These are phyloP conservation scores for Rhabdomys dilectus DNA, from an alignment of 2,113 vertebrate genomes.

Conservation along the genomic window DNA sequence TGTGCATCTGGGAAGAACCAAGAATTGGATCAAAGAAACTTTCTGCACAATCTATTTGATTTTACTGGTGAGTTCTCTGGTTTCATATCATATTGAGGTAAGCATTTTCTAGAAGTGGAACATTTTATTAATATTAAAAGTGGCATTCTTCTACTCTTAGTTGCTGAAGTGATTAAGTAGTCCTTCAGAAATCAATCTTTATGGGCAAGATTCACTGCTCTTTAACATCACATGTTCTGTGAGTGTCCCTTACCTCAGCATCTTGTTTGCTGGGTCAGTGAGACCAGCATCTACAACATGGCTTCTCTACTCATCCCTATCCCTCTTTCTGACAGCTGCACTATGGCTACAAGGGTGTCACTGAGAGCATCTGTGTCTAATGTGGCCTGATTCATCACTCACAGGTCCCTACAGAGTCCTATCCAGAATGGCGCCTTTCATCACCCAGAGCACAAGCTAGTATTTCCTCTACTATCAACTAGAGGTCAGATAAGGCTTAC, in stretches of 20 bases:
- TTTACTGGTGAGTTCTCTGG: neutral
- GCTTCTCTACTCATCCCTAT: neutral
- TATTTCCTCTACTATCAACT: neutral
- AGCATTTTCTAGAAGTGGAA: neutral
- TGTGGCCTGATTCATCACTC: neutral
- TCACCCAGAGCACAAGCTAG: neutral
- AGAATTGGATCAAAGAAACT: neutral
- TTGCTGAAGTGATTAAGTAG: neutral
- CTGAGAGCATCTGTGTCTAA: neutral
- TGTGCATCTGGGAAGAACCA: neutral
- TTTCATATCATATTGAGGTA: neutral
- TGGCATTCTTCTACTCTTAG: neutral
- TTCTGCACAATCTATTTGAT: neutral
- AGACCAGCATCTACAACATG: neutral
- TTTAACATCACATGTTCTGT: neutral
- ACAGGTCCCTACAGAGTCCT: neutral
- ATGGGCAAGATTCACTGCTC: neutral
- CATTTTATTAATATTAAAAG: neutral
- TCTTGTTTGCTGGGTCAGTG: neutral
- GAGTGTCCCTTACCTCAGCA: neutral
- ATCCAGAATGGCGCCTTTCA: neutral
- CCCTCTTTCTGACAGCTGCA: neutral
- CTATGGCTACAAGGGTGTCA: neutral
- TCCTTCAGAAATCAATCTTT: neutral
- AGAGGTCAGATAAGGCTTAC: neutral